phyloP scores from a whole-genome alignment of 2,797 vertebrate genomes.

The Galago senegalensis region DNA sequence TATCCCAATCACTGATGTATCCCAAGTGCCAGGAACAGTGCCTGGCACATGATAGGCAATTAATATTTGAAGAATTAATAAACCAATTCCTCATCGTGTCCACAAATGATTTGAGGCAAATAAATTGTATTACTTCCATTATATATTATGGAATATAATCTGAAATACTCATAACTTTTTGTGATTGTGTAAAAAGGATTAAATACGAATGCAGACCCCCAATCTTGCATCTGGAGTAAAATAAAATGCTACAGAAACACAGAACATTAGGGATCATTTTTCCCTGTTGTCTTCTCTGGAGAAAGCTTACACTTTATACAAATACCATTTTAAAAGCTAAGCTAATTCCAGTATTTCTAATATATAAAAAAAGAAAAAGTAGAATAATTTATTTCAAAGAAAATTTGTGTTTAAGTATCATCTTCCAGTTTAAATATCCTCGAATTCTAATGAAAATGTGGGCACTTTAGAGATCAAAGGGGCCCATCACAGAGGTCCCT shows the following conservation, averaged over 20 bases:
- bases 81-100: background rate
- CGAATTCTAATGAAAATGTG: conserved; percentile 35
- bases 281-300: background rate
- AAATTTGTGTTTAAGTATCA: background rate
- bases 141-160: conserved; percentile 28
- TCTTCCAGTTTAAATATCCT: background rate
- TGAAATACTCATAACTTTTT: conserved; percentile 2
- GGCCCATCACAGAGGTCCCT: background rate
- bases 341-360: conserved; percentile 7
- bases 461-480: background rate
- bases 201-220: background rate
- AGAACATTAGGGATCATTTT: conserved; percentile 24
- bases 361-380: background rate
- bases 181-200: conserved; percentile 22
- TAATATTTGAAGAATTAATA: background rate
- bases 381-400: conserved; percentile 21
- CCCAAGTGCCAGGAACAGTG: background rate
- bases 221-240: conserved; percentile 23
- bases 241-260: conserved; percentile 3
- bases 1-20: background rate
- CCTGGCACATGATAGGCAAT: background rate
- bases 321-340: background rate
- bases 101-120: conserved; percentile 25
- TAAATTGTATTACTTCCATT: background rate
- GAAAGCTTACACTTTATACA: background rate